These are phyloP conservation scores for Aplysia californica DNA, from an alignment of 1,140 invertebrate genomes.

Conservation along the genomic window DNA sequence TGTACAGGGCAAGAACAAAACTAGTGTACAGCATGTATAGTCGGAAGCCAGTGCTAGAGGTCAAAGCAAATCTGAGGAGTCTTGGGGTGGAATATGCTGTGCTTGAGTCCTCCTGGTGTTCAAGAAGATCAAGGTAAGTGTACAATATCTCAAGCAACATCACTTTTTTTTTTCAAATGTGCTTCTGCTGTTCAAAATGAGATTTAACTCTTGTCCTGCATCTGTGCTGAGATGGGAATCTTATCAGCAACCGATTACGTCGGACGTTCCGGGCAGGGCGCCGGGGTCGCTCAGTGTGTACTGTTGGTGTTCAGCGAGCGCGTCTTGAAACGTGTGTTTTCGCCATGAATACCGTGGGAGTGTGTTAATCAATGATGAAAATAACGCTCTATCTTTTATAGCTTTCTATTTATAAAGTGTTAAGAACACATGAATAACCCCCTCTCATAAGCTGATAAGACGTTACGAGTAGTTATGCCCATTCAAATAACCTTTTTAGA, in stretches of 20 bases:
- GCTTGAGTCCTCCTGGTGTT: slow-evolving; percentile 70
- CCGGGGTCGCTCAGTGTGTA: not conserved
- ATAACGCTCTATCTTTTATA: too few relatives aligned
- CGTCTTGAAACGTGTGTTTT: too few relatives aligned
- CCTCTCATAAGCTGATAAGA: too few relatives aligned
- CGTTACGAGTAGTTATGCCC: too few relatives aligned
- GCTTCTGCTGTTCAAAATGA: too few relatives aligned
- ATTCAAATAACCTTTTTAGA: too few relatives aligned
- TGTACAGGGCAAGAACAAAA: slow-evolving; percentile 77
- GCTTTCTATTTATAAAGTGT: too few relatives aligned
- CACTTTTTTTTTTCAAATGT: too few relatives aligned
- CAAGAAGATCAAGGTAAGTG: slow-evolving; percentile 71
- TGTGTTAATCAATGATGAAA: too few relatives aligned
- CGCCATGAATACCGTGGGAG: too few relatives aligned
- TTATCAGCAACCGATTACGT: not conserved
- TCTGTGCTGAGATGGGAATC: not conserved
- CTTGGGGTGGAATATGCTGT: slow-evolving; percentile 68
- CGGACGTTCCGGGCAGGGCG: not conserved
- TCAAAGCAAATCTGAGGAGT: slow-evolving; percentile 62
- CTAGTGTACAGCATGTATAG: slow-evolving; percentile 72
- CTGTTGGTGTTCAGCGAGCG: not conserved
- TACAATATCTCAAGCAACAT: too few relatives aligned
- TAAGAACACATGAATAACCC: too few relatives aligned
- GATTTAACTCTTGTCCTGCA: not conserved
- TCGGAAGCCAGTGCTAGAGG: slow-evolving; percentile 62